Percentiles rank a stretch among this genome's conserved stretches.
Conservation (phyloP, 2,888 invertebrate genomes). For the Ypsolopha scabrella region DNA sequence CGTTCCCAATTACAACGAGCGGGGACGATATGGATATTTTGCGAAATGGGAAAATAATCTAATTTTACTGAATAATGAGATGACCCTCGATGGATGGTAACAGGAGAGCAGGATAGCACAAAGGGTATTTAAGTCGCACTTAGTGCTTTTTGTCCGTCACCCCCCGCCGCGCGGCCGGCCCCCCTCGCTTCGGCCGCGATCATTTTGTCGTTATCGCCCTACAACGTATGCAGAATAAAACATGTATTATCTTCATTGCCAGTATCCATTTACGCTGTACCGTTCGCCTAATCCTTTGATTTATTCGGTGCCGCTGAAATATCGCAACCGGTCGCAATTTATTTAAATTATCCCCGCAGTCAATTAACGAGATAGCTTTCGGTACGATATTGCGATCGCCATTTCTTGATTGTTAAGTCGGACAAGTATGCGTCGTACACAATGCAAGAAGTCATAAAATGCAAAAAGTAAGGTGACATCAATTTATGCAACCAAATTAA, state of each 20-base stretch:
- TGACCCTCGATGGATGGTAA: slow-evolving; percentile 57
- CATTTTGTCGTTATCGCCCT: slow-evolving; percentile 64
- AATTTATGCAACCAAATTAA: too few relatives aligned
- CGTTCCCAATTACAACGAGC: slow-evolving; percentile 63
- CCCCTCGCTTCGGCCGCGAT: slow-evolving; percentile 32
- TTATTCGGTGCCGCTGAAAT: slow-evolving; percentile 60
- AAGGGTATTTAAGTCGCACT: slow-evolving; percentile 69
- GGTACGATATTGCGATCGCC: slow-evolving; percentile 22
- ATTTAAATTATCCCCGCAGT: slow-evolving; percentile 66
- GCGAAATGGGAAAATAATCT: slow-evolving; percentile 69
- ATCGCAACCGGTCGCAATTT: slow-evolving; percentile 57
- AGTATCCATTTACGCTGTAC: slow-evolving; percentile 55
- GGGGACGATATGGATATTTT: slow-evolving; percentile 68
- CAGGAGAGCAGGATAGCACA: slow-evolving; percentile 55
- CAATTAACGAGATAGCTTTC: slow-evolving; percentile 66
- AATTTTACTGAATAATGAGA: slow-evolving; percentile 69
- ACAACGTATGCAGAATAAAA: slow-evolving; percentile 65
- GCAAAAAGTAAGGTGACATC: too few relatives aligned
- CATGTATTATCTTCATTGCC: slow-evolving; percentile 60
- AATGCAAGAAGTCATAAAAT: too few relatives aligned
- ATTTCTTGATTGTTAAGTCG: slow-evolving; percentile 20
- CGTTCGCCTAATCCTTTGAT: slow-evolving; percentile 61
- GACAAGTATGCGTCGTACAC: too few relatives aligned
- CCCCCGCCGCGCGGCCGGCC: slow-evolving; percentile 36
- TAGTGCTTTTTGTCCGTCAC: slow-evolving; percentile 60